Evolutionary conservation across 2,113 vertebrate species (phyloP).

Genomic region (Chaetodon auriga): DNA sequence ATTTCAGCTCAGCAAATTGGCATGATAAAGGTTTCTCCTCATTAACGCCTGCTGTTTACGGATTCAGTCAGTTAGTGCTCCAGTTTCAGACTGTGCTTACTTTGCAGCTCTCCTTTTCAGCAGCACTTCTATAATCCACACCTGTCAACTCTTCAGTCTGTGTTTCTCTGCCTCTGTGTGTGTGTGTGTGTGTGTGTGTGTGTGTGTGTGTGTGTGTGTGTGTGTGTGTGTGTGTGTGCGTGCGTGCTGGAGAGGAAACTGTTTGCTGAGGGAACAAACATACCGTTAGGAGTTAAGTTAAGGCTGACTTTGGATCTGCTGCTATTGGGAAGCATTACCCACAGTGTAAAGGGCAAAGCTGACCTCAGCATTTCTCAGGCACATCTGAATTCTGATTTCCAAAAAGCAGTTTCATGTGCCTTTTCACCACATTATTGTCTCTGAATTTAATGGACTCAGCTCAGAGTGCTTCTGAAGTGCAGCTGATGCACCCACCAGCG

Average conservation of each 20-base stretch:
- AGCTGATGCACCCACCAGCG: constrained; percentile 12
- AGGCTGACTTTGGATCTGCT: constrained; percentile 54
- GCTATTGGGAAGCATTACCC: constrained; percentile 31
- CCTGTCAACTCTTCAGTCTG: constrained; percentile 37
- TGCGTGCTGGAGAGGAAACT: constrained; percentile 27
- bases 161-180: background rate
- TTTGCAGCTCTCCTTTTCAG: constrained; percentile 42
- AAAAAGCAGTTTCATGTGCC: constrained; percentile 39
- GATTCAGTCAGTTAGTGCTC: constrained; percentile 22
- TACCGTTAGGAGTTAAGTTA: constrained; percentile 59
- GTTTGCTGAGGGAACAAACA: constrained; percentile 35
- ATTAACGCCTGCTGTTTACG: constrained; percentile 34
- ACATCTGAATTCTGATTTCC: constrained; percentile 39
- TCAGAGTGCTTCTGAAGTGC: constrained; percentile 27
- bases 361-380: constrained; percentile 58
- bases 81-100: constrained; percentile 33
- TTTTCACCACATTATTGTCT: constrained; percentile 49
- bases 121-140: constrained; percentile 43
- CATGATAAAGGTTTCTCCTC: background rate
- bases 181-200: constrained; percentile 1
- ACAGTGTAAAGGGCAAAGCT: constrained; percentile 41
- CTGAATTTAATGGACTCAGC: constrained; percentile 36
- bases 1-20: constrained; percentile 9
- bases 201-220: constrained; percentile 15
- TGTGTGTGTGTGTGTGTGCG: background rate